phyloP scores from a whole-genome alignment of 2,113 vertebrate genomes.

The Excalfactoria chinensis region DNA sequence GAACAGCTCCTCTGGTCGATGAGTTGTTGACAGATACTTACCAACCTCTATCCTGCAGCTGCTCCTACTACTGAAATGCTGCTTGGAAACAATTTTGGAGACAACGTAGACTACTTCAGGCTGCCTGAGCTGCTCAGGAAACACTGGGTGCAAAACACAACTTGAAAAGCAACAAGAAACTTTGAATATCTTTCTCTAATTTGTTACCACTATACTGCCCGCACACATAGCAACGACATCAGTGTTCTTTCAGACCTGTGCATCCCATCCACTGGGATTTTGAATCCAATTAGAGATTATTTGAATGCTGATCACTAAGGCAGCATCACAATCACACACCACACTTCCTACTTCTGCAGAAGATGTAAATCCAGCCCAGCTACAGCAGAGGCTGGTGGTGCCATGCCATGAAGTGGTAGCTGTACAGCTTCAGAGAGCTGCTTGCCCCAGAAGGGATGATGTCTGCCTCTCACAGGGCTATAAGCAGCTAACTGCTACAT shows the following conservation, averaged over 20 bases:
- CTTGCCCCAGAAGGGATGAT: background rate
- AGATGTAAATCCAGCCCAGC: background rate
- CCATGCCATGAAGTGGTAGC: no score
- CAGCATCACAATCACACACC: rapidly evolving
- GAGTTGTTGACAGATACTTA: background rate
- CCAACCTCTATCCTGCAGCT: background rate
- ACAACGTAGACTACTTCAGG: background rate
- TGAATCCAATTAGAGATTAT: background rate
- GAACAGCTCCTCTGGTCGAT: background rate
- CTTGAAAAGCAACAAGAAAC: background rate
- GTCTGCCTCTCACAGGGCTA: background rate
- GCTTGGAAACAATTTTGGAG: background rate
- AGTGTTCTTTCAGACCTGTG: background rate
- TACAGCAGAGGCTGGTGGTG: background rate
- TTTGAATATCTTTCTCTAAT: background rate
- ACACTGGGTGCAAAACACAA: background rate
- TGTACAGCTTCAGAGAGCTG: background rate
- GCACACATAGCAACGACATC: background rate
- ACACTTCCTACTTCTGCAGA: background rate
- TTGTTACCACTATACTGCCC: background rate
- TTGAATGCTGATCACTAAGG: background rate
- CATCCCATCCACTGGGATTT: background rate
- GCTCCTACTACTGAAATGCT: background rate
- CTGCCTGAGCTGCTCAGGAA: background rate
- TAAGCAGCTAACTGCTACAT: background rate